Percentiles rank a stretch among this genome's conserved stretches.
These are phyloP conservation scores for Rhipidura dahli DNA, from an alignment of 2,113 vertebrate species.

Conservation along the genomic window DNA sequence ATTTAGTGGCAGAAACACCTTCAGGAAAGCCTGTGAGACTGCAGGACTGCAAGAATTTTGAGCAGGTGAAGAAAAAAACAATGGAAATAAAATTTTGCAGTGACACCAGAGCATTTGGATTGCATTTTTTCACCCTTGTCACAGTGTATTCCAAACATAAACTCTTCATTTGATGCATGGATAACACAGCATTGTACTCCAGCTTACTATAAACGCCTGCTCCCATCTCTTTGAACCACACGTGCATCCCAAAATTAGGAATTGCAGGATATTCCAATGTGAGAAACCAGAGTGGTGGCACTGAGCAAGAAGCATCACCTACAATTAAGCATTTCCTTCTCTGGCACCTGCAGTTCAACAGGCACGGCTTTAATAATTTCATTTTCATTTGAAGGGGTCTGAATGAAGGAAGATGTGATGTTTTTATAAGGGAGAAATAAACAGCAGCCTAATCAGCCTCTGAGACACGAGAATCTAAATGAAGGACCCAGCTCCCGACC, in stretches of 20 bases:
- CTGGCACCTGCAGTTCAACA: rapidly evolving
- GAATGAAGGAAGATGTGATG: neutral
- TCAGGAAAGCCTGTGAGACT: neutral
- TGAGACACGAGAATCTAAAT: neutral
- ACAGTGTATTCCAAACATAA: neutral
- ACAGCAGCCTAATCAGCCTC: neutral
- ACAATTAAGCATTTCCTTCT: neutral
- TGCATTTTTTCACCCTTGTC: neutral
- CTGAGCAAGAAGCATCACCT: neutral
- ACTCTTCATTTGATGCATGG: neutral
- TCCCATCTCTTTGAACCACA: neutral
- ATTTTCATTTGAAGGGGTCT: neutral
- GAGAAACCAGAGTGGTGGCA: neutral
- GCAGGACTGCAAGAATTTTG: neutral
- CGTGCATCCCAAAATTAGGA: neutral
- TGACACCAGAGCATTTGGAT: neutral
- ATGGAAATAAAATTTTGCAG: neutral
- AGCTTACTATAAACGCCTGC: neutral
- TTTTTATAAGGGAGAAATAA: constrained; percentile 3
- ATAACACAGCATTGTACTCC: neutral
- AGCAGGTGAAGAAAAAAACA: neutral
- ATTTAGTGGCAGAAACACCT: neutral
- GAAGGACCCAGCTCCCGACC: neutral
- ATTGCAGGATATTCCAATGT: neutral
- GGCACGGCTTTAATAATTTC: neutral